Evolutionary conservation across 2,888 invertebrate species (phyloP).

Genomic region (Hirtodrosophila confusa): DNA sequence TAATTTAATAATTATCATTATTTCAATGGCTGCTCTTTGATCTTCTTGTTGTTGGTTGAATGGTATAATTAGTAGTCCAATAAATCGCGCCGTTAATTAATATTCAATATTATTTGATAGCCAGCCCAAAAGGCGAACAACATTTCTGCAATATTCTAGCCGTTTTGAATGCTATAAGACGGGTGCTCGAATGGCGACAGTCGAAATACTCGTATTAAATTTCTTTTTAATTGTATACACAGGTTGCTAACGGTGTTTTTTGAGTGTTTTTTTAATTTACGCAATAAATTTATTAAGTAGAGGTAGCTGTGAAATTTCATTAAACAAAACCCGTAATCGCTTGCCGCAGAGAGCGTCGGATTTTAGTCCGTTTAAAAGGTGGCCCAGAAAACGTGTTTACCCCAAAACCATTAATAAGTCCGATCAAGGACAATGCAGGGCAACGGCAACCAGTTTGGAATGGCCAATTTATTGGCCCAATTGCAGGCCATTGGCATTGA

Average conservation of each 20-base stretch:
- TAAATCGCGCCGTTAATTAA: conserved; percentile 24
- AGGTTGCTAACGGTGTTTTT: conserved; percentile 54
- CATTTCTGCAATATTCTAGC: conserved; percentile 12
- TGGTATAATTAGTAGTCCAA: conserved; percentile 27
- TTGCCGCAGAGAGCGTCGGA: neutral
- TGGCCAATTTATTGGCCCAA: conserved; percentile 67
- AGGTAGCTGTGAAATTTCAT: conserved; percentile 58
- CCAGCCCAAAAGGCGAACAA: neutral
- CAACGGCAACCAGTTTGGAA: conserved; percentile 49
- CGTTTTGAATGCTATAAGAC: conserved; percentile 22
- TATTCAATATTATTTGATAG: conserved; percentile 18
- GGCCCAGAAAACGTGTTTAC: conserved; percentile 61
- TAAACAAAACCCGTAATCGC: conserved; percentile 16
- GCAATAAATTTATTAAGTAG: conserved; percentile 28
- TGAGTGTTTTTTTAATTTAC: conserved; percentile 19
- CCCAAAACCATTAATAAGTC: conserved; percentile 59
- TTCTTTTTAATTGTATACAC: conserved; percentile 24
- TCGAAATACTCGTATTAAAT: neutral
- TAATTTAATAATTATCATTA: too few species aligned
- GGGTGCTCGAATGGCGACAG: neutral
- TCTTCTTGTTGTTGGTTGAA: conserved; percentile 1
- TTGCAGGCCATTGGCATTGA: conserved; percentile 75
- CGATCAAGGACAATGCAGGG: conserved; percentile 65
- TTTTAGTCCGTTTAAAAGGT: conserved; percentile 22
- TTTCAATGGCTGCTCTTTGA: conserved; percentile 1